Evolutionary conservation across 2,797 vertebrate genomes (phyloP), one percentile per base, ranked within the genome.

Genomic region (Poecilia gillii): DNA sequence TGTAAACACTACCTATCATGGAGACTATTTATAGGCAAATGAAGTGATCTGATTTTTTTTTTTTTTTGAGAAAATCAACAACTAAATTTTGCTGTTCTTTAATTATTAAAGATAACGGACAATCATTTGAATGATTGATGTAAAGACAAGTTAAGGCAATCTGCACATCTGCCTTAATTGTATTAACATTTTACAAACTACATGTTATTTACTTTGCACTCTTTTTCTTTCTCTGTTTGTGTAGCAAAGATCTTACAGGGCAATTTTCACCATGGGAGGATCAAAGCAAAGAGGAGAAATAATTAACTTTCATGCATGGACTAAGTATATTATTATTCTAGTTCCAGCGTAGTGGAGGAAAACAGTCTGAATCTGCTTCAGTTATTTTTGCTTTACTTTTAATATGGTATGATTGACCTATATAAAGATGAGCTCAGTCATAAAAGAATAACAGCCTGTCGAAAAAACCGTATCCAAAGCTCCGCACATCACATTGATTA

Each of bases 1-100:
- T 18, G 62, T 62, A 86, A 86, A 79, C 49, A 33, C 31, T 68
- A 59, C 66, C 47, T 51, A 89, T 70, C 2, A 74, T 18, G 82
- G 51, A 59, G 79, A 39, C 74, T 86, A 75, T 81, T 82, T 85
- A 78, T 41, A 55, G 11, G 4, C 4, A 85, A 75, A 73, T 77
- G 43, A 85, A 74, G 59, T 59, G 41, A 43, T 79, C 36, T 18
- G 16, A 11, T 53, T 36, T 20, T 2, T 20, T 20, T 51, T 7
- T 23, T 23, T 76, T 68, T 82, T 81, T 59, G 51, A 57, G 33
- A 74, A 9, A 18, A 47, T 47, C 25, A 64, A 66, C 16, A 66
- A 71, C 66, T 39, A 25, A 20, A 72, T 14, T 0, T 12, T 41
- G 36, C 6, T 45, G 12, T 45, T 13, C 64, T 9, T 66, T 39